phyloP scores from a whole-genome alignment of 2,888 invertebrate species.

The Cephonodes hylas region DNA sequence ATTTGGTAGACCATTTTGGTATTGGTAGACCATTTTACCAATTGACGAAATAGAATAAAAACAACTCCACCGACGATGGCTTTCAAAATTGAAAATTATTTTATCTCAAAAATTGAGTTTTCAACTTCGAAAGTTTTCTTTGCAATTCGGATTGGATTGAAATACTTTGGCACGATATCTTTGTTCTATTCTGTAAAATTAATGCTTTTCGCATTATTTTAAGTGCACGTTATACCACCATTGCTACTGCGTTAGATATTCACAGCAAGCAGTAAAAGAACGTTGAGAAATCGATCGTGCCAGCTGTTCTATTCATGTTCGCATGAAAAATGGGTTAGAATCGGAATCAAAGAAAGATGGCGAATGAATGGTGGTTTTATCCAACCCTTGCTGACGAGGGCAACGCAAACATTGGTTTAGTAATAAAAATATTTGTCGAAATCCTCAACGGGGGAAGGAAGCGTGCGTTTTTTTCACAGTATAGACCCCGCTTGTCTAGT shows the following conservation, averaged over 20 bases:
- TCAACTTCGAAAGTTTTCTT: conserved; percentile 5
- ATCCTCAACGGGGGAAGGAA: conserved; percentile 61
- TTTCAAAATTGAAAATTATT: conserved; percentile 14
- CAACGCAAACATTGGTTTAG: conserved; percentile 75
- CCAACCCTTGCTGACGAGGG: conserved; percentile 70
- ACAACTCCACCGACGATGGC: conserved; percentile 13
- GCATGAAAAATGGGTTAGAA: conserved; percentile 55
- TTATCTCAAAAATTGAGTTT: conserved; percentile 12
- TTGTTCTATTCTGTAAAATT: not conserved
- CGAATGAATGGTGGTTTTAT: conserved; percentile 62
- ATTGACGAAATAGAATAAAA: conserved; percentile 22
- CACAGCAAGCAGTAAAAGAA: conserved; percentile 42
- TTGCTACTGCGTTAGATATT: conserved; percentile 17
- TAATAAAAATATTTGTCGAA: conserved; percentile 79
- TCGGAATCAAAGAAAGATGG: conserved; percentile 62
- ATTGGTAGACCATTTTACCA: no score
- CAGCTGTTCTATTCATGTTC: conserved; percentile 65
- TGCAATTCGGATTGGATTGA: not conserved
- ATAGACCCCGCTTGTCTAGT: conserved; percentile 50
- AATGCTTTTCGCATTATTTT: conserved; percentile 2
- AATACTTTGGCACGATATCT: not conserved
- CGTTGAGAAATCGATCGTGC: conserved; percentile 47
- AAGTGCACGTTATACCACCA: not conserved
- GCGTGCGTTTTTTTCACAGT: conserved; percentile 60
- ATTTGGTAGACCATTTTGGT: no score